Conservation (phyloP, 2,797 vertebrate species). For the Adrianichthys oophorus region DNA sequence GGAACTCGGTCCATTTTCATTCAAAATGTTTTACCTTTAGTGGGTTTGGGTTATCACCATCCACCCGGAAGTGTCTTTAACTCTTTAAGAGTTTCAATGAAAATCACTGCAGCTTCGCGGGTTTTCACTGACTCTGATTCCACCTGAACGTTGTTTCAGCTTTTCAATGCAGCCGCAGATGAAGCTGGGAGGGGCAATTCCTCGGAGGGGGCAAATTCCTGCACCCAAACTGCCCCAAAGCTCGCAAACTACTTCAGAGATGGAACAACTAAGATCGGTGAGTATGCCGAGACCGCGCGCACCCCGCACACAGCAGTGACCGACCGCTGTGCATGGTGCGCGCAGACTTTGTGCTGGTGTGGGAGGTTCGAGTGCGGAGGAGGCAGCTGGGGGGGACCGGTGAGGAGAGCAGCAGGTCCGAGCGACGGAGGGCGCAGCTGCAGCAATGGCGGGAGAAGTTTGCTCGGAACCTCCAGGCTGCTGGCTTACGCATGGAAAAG, state of each 20-base stretch:
- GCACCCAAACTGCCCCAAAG: conserved; percentile 37
- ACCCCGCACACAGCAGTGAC: too few relatives aligned
- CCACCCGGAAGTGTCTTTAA: too few relatives aligned
- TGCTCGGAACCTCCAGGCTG: conserved; percentile 69
- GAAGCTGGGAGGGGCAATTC: conserved; percentile 46
- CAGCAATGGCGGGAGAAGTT: conserved; percentile 77
- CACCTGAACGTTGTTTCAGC: conserved; percentile 41
- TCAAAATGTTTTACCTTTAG: too few relatives aligned
- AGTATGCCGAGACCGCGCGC: too few relatives aligned
- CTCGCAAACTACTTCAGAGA: conserved; percentile 78
- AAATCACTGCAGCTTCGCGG: too few relatives aligned
- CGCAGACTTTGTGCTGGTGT: conserved; percentile 80
- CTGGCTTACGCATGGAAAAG: conserved; percentile 80
- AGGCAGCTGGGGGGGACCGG: conserved; percentile 52
- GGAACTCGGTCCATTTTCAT: too few relatives aligned
- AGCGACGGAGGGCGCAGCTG: conserved; percentile 60
- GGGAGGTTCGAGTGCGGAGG: conserved; percentile 74
- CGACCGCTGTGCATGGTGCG: neutral
- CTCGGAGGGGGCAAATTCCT: conserved; percentile 46
- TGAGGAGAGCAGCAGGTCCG: conserved; percentile 57
- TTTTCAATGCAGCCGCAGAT: conserved; percentile 49
- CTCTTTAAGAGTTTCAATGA: too few relatives aligned
- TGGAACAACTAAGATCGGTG: conserved; percentile 76
- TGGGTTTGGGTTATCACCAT: too few relatives aligned
- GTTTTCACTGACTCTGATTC: too few relatives aligned